These are phyloP conservation scores for Drosophila tropicalis DNA, from an alignment of 1,140 invertebrate species.

Conservation along the genomic window DNA sequence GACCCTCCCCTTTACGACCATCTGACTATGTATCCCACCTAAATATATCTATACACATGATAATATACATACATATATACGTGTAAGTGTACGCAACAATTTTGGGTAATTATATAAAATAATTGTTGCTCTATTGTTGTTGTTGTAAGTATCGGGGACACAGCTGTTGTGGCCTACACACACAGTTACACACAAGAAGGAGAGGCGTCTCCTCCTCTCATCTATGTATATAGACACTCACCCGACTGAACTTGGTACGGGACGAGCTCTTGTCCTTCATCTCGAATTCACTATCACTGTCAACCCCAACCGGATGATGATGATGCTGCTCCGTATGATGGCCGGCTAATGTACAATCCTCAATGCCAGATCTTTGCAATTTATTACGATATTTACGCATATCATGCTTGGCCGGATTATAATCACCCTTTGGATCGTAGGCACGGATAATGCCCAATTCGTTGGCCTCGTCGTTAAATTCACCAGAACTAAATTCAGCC, in stretches of 20 bases:
- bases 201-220: background rate
- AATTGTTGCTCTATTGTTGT: constrained; percentile 8
- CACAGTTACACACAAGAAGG: background rate
- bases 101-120: constrained; percentile 41
- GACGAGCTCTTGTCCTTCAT: constrained; percentile 84
- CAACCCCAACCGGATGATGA: constrained; percentile 64
- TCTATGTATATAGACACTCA: constrained; percentile 46
- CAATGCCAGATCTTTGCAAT: constrained; percentile 78
- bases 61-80: background rate
- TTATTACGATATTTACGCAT: constrained; percentile 83
- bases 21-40: background rate
- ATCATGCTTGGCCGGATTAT: constrained; percentile 82
- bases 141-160: constrained; percentile 27
- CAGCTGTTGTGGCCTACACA: constrained; percentile 58
- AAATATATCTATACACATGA: background rate
- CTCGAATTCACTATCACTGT: constrained; percentile 85
- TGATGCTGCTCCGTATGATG: constrained; percentile 64
- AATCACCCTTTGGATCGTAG: constrained; percentile 80
- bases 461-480: constrained; percentile 86
- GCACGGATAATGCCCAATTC: constrained; percentile 74
- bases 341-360: constrained; percentile 74
- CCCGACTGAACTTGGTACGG: constrained; percentile 82
- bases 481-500: constrained; percentile 87
- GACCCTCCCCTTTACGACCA: background rate
- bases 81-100: constrained; percentile 28